Percentiles rank a stretch among this genome's conserved stretches.
These are phyloP conservation scores for Erannis defoliaria DNA, from an alignment of 2,888 invertebrate genomes.

Conservation along the genomic window DNA sequence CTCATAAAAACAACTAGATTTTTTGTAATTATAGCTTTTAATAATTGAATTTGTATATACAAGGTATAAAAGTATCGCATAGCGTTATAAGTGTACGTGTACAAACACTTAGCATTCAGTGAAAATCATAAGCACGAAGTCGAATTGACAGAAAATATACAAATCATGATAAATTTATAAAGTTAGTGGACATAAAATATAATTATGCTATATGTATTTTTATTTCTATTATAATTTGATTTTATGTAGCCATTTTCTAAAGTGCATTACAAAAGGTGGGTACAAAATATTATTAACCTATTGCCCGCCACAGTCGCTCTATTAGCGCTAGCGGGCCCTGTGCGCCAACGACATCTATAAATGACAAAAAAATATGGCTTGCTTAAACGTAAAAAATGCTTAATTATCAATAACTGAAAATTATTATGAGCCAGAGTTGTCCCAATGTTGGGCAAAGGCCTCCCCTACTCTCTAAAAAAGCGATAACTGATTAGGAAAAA, in stretches of 20 bases:
- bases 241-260: slow-evolving; percentile 4
- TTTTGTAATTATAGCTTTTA: slow-evolving; percentile 47
- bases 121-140: slow-evolving; percentile 22
- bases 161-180: background rate
- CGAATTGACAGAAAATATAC: background rate
- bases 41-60: slow-evolving; percentile 60
- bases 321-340: too few species aligned
- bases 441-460: too few species aligned
- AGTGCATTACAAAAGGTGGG: slow-evolving; percentile 25
- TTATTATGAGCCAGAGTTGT: too few species aligned
- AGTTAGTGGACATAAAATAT: background rate
- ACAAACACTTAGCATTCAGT: slow-evolving; percentile 29
- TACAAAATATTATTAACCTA: slow-evolving; percentile 10
- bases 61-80: slow-evolving; percentile 72
- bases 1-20: background rate
- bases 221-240: slow-evolving; percentile 1
- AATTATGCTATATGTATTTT: background rate
- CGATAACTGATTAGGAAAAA: too few species aligned
- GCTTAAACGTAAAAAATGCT: too few species aligned
- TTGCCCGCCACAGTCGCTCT: too few species aligned
- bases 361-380: too few species aligned
- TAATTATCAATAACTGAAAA: too few species aligned
- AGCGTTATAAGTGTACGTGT: slow-evolving; percentile 39
- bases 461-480: too few species aligned
- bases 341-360: too few species aligned